These are phyloP conservation scores for Hydractinia echinata DNA, from an alignment of 30 jellyfish, hydroid and myxozoan species.

Conservation along the genomic window DNA sequence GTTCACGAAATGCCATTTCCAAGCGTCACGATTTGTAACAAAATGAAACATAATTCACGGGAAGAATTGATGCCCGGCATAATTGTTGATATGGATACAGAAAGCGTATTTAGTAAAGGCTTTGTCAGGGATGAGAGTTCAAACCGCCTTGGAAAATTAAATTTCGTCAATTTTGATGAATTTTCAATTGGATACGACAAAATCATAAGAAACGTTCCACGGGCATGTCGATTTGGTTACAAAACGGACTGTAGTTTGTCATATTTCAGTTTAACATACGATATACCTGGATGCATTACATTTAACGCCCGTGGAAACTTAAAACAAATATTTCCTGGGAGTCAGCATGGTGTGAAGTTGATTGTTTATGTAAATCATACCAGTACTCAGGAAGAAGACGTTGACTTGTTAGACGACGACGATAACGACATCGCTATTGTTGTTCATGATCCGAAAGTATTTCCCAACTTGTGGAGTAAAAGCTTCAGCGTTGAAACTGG, in stretches of 20 bases:
- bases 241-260: not conserved
- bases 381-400: not conserved
- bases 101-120: not conserved
- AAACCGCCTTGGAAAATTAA: not conserved
- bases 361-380: not conserved
- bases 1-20: not conserved
- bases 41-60: not conserved
- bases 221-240: not conserved
- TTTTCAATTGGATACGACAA: not conserved
- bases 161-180: not conserved
- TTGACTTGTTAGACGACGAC: not conserved
- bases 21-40: constrained; percentile 3
- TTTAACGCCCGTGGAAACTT: constrained; percentile 17
- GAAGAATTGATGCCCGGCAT: not conserved
- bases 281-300: not conserved
- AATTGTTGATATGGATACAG: not conserved
- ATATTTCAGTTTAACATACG: not conserved
- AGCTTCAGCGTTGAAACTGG: not conserved
- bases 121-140: too few species aligned
- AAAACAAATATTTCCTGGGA: constrained; percentile 1
- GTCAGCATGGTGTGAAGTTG: constrained; percentile 3
- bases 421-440: not conserved
- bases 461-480: constrained; percentile 25
- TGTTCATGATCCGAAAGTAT: constrained; percentile 7
- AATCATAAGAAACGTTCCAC: not conserved